Conservation (phyloP, 1,140 invertebrate genomes). For the Telenomus remus region DNA sequence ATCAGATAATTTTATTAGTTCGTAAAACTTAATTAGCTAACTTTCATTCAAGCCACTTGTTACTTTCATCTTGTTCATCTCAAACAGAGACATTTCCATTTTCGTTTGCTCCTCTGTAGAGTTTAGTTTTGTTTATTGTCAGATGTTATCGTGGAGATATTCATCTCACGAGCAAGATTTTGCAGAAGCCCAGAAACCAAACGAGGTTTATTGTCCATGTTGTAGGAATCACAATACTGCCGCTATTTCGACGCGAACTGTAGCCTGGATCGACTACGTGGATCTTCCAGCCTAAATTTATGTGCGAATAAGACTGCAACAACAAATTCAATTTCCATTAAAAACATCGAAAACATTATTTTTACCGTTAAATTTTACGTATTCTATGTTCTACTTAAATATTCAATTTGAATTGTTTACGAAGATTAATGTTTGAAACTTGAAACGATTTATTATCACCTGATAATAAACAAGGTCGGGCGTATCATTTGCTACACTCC, state of each 20-base stretch:
- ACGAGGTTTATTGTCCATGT: conserved; percentile 53
- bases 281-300: conserved; percentile 95
- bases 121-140: conserved; percentile 21
- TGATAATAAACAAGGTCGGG: conserved; percentile 92
- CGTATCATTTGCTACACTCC: conserved; percentile 87
- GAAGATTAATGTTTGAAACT: too few species aligned
- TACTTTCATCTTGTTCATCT: conserved; percentile 48
- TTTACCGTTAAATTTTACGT: too few species aligned
- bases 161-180: conserved; percentile 62
- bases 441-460: too few species aligned
- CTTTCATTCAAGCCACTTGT: conserved; percentile 49
- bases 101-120: conserved; percentile 1
- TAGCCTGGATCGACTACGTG: conserved; percentile 86
- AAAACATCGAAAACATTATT: too few species aligned
- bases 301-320: conserved; percentile 91
- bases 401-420: too few species aligned
- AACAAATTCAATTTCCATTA: conserved; percentile 1
- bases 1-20: conserved; percentile 14
- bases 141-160: conserved; percentile 33
- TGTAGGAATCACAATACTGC: conserved; percentile 20
- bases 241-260: conserved; percentile 54
- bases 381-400: too few species aligned
- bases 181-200: conserved; percentile 30
- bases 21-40: conserved; percentile 17
- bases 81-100: conserved; percentile 10